Conservation (phyloP, 2,888 invertebrate species). For the Netelia melanura region DNA sequence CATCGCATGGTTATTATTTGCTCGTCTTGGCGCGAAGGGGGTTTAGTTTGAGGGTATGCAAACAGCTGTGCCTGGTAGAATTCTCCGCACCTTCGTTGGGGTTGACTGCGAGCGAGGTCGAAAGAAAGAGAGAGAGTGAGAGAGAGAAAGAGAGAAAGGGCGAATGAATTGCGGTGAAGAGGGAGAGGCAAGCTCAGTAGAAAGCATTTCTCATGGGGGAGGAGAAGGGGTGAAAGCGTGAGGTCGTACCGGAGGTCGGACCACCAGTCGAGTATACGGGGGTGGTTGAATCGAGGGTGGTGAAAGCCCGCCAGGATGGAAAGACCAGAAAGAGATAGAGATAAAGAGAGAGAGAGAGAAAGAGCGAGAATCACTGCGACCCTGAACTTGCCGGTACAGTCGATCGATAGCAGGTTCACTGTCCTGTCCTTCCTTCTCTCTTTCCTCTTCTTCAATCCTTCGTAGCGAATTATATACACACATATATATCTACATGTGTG, state of each 20-base stretch:
- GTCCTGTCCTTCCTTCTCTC: constrained; percentile 73
- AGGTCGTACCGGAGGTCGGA: constrained; percentile 60
- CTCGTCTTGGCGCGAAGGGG: constrained; percentile 70
- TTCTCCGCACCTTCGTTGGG: constrained; percentile 35
- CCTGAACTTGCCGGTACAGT: constrained; percentile 65
- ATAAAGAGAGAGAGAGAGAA: constrained; percentile 46
- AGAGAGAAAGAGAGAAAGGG: background rate
- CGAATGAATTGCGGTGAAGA: constrained; percentile 26
- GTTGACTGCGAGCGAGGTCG: constrained; percentile 64
- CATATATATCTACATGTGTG: background rate
- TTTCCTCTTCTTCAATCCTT: constrained; percentile 61
- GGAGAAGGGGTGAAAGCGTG: constrained; percentile 59
- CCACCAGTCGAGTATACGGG: constrained; percentile 46
- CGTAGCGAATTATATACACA: constrained; percentile 22
- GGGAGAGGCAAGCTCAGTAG: constrained; percentile 64
- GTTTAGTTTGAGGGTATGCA: constrained; percentile 72
- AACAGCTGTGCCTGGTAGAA: constrained; percentile 80
- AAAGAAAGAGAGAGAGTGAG: constrained; percentile 64
- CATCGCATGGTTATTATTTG: constrained; percentile 78
- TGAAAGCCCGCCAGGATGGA: constrained; percentile 48
- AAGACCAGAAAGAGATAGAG: background rate
- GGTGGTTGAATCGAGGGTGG: constrained; percentile 59
- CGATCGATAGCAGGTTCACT: constrained; percentile 82
- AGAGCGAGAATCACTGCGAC: constrained; percentile 65
- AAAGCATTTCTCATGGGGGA: constrained; percentile 47